A percentile compares a stretch with the other conserved stretches of the same genome.
Evolutionary conservation across 2,113 vertebrate genomes (phyloP).

Genomic region (Smithornis capensis): DNA sequence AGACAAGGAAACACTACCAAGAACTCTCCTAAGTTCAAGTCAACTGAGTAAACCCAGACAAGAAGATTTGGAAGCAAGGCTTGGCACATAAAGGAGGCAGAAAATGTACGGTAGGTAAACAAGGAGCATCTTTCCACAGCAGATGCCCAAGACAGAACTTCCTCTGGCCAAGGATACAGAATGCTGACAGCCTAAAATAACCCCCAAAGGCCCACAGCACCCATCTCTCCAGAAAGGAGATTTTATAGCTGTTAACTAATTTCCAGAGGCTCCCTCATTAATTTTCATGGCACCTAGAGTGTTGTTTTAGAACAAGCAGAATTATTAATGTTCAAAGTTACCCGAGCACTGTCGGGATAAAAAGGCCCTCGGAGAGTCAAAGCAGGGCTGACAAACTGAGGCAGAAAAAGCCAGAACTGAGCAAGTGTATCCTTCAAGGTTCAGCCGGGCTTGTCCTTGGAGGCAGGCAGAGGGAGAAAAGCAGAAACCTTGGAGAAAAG

Average conservation of each 20-base stretch:
- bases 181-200: neutral
- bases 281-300: constrained; percentile 60
- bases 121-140: neutral
- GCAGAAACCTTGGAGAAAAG: neutral
- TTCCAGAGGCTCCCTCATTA: constrained; percentile 57
- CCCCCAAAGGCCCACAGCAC: neutral
- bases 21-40: neutral
- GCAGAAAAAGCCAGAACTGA: neutral
- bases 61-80: neutral
- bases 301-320: constrained; percentile 57
- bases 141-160: neutral
- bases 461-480: neutral
- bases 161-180: neutral
- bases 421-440: neutral
- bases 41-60: neutral
- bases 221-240: neutral
- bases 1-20: neutral
- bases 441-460: neutral
- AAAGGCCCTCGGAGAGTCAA: neutral
- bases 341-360: neutral
- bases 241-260: constrained; percentile 58
- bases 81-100: neutral
- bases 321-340: constrained; percentile 67
- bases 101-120: neutral
- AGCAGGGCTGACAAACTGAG: neutral